Conservation (phyloP, 1,140 invertebrate genomes). For the Hyposmocoma kahamanoa region DNA sequence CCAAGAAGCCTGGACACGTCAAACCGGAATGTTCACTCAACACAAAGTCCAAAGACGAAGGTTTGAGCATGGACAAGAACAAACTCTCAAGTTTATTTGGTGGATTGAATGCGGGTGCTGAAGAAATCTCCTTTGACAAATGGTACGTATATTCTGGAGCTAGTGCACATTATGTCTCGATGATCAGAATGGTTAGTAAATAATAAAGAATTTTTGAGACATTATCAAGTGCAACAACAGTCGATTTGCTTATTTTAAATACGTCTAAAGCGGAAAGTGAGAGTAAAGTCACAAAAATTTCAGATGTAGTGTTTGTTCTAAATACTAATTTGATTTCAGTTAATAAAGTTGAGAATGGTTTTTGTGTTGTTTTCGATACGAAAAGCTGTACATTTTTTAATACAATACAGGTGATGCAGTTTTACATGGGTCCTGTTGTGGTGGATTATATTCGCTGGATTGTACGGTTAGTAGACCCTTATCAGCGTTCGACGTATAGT, state of each 20-base stretch:
- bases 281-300: conserved; percentile 4
- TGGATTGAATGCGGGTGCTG: neutral
- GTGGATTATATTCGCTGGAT: conserved; percentile 4
- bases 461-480: neutral
- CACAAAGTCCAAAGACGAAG: too few relatives aligned
- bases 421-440: conserved; percentile 1
- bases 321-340: conserved; percentile 7
- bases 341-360: conserved; percentile 6
- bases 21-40: neutral
- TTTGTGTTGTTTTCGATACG: conserved; percentile 7
- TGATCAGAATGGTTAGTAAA: neutral
- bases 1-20: neutral
- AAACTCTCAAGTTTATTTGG: neutral
- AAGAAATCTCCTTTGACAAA: neutral
- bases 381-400: conserved; percentile 5
- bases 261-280: neutral
- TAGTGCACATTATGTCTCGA: neutral
- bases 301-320: conserved; percentile 1
- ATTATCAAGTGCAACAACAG: neutral
- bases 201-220: neutral
- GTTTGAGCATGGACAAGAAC: neutral
- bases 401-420: conserved; percentile 4
- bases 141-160: conserved; percentile 4
- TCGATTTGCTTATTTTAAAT: neutral
- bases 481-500: neutral